Base-by-base conservation (phyloP, 2,888 invertebrate genomes). In the Ichneumoninae sp. region DNA sequence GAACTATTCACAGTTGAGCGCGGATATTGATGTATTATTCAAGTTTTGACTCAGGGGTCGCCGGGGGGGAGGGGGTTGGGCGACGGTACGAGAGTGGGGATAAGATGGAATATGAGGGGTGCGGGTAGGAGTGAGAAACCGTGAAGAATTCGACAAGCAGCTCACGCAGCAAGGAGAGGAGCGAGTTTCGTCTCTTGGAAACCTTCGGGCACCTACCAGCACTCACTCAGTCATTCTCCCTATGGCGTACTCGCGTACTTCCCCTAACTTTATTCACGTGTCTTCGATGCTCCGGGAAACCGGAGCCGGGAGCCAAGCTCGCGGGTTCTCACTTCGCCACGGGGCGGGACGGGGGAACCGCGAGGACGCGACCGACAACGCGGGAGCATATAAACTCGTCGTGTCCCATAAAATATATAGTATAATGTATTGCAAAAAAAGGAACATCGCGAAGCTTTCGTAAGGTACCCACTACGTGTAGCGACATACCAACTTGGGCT, bases 361-460 rank as follows among this genome's bases (percentile, higher is more conserved):
- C 69, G 69, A 70, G 44, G 33, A 70, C 52, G 69, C 36, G 62
- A 30, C 33, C 57, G 79, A 50, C 70, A 22, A 84, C 77, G 72
- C 66, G 68, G 47, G 50, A 78, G 85, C 86, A 78, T 70, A 86
- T 83, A 78, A 79, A 83, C 82, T 84, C 82, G 86, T 76, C 86
- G 84, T 87, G 84, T 87, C 87, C 87, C 89, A 88, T 91, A 89
- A 90, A 90, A 90, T 91, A 88, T 90, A 88, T 86, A 85, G 84
- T 87, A 87, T 89, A 90, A 90, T 90, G 90, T 89, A 89, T 90
- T 86, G 88, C 90, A 88, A 90, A 90, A 89, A 89, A 47, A 47
- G 16, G 89, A 80, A 84, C 86, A 86, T 88, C 86, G 71, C 86
- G 77, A 83, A 79, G 86, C 69, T 72, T 79, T 66, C 50, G 62